Percentiles rank a stretch among this genome's conserved stretches.
Evolutionary conservation across 2,113 vertebrate species (phyloP).

Genomic region (Montifringilla adamsi): DNA sequence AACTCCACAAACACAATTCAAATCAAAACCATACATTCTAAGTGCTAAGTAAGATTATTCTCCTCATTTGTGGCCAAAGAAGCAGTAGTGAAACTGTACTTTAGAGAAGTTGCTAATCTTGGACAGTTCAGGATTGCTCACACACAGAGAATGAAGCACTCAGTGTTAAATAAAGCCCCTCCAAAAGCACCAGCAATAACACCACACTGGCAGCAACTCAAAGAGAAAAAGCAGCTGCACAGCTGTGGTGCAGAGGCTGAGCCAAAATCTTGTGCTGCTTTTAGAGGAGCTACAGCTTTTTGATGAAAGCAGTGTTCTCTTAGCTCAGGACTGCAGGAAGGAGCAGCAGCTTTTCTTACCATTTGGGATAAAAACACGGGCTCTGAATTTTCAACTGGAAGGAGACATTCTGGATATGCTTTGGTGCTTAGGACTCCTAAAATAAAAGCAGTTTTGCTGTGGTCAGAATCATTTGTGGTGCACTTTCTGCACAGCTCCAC

Average conservation of each 20-base stretch:
- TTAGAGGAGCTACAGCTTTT: background rate
- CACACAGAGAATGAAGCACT: background rate
- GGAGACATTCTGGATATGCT: background rate
- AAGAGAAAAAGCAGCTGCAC: background rate
- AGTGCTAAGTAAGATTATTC: background rate
- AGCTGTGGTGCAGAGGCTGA: background rate
- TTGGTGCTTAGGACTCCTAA: background rate
- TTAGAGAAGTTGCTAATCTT: background rate
- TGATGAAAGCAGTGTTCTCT: background rate
- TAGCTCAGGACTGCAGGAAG: background rate
- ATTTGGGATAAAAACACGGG: background rate
- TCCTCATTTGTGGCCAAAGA: background rate
- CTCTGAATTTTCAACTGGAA: background rate
- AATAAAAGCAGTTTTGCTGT: background rate
- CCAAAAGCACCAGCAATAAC: background rate
- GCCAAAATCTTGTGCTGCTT: background rate
- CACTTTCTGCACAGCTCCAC: background rate
- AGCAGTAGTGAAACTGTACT: background rate
- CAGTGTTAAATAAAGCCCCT: background rate
- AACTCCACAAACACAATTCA: background rate
- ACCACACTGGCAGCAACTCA: background rate
- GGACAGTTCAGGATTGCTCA: background rate
- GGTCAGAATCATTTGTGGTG: background rate
- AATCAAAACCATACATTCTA: background rate
- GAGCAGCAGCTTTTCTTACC: constrained; percentile 51